phyloP scores from a whole-genome alignment of 1,140 invertebrate genomes.

The Zaprionus ornatus region DNA sequence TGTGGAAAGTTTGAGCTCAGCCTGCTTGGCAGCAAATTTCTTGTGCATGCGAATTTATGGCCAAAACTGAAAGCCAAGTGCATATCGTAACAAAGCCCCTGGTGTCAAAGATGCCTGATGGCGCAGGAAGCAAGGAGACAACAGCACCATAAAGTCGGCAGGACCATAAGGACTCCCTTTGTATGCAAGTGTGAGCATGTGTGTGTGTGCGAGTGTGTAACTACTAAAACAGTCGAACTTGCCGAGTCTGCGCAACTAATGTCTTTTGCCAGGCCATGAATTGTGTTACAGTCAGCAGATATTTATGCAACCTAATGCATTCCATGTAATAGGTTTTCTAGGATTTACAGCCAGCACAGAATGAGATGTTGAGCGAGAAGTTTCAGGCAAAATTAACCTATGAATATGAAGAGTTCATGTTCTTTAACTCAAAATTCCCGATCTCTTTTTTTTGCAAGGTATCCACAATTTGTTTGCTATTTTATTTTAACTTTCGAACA shows the following conservation, averaged over 20 bases:
- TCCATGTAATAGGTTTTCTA: conserved; percentile 33
- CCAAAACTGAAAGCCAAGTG: conserved; percentile 33
- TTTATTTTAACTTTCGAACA: neutral
- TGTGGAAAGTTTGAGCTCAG: conserved; percentile 22
- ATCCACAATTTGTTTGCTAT: neutral
- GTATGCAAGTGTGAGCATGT: neutral
- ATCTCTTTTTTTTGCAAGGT: no score
- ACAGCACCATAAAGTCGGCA: conserved; percentile 18
- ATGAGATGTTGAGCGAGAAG: neutral
- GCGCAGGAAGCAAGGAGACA: conserved; percentile 25
- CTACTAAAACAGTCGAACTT: neutral
- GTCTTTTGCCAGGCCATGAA: conserved; percentile 39
- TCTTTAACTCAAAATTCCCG: neutral
- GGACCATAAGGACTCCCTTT: conserved; percentile 31
- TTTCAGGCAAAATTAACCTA: neutral
- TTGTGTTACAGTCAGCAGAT: conserved; percentile 51
- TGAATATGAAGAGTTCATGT: neutral
- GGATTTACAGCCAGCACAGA: neutral
- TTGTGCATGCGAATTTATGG: conserved; percentile 34
- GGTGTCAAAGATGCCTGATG: conserved; percentile 46
- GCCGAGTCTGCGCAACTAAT: conserved; percentile 31
- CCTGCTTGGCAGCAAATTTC: conserved; percentile 25
- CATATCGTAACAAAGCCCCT: conserved; percentile 43
- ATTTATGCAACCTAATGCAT: conserved; percentile 54
- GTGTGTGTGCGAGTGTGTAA: neutral